phyloP scores from a whole-genome alignment of 2,797 vertebrate species.

The Haliaeetus vocifer region DNA sequence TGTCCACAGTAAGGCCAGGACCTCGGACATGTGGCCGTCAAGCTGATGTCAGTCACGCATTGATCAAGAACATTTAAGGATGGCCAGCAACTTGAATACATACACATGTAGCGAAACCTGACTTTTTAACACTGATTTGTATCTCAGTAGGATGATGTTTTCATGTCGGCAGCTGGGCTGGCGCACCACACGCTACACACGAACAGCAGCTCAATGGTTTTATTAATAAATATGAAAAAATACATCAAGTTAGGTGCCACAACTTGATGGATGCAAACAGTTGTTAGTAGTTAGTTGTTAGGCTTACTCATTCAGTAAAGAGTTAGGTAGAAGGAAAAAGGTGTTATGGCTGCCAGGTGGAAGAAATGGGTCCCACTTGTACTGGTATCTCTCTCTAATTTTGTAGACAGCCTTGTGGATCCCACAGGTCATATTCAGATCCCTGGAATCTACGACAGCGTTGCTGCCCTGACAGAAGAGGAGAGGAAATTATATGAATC shows the following conservation, averaged over 20 bases:
- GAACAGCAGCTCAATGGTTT: neutral
- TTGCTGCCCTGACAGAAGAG: constrained; percentile 81
- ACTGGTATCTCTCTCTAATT: neutral
- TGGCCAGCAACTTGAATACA: neutral
- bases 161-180: neutral
- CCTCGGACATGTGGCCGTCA: neutral
- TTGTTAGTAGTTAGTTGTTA: neutral
- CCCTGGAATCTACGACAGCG: constrained; percentile 84
- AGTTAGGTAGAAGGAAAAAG: neutral
- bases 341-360: neutral
- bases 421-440: constrained; percentile 84
- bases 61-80: neutral
- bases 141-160: neutral
- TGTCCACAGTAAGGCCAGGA: neutral
- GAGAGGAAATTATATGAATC: constrained; percentile 80
- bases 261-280: neutral
- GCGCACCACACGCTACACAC: neutral
- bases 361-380: neutral
- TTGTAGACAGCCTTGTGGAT: constrained; percentile 85
- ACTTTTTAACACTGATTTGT: neutral
- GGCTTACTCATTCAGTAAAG: neutral
- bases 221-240: neutral
- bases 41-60: neutral
- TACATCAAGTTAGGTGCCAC: neutral
- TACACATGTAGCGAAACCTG: accelerated